These are phyloP conservation scores for Morus bassanus DNA, from an alignment of 2,797 vertebrate genomes.

Conservation along the genomic window DNA sequence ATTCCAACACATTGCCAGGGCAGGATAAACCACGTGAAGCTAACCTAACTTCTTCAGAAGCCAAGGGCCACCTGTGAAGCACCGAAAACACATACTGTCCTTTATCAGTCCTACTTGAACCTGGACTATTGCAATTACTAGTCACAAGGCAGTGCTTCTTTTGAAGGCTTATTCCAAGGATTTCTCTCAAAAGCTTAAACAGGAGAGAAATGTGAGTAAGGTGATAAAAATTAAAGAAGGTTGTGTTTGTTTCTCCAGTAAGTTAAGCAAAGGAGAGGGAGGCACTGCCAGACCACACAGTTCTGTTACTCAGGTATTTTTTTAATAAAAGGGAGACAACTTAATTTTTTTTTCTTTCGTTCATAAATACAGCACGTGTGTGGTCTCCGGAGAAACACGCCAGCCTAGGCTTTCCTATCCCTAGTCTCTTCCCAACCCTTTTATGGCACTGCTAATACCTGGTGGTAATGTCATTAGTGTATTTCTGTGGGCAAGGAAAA, in stretches of 20 bases:
- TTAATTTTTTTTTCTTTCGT: conserved; percentile 14
- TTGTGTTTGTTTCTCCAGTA: conserved; percentile 4
- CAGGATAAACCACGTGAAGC: not conserved
- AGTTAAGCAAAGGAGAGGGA: conserved; percentile 5
- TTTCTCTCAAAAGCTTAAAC: not conserved
- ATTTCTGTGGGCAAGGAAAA: not conserved
- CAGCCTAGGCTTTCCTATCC: not conserved
- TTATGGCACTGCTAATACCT: not conserved
- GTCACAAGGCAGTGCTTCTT: not conserved
- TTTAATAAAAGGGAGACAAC: not conserved
- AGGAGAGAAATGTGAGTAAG: not conserved
- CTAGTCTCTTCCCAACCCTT: not conserved
- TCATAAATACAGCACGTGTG: conserved; percentile 41
- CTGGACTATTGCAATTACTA: no score
- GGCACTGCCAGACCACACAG: conserved; percentile 48
- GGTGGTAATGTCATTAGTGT: not conserved
- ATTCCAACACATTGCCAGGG: not conserved
- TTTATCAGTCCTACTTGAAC: not conserved
- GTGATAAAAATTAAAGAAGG: not conserved
- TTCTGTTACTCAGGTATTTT: not conserved
- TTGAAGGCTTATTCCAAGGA: not conserved
- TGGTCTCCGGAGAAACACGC: conserved; percentile 9
- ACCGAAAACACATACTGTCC: accelerated
- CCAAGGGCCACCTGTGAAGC: not conserved
- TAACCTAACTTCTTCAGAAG: not conserved